Evolutionary conservation across 2,797 vertebrate genomes (phyloP), one percentile per base, ranked within the genome.

Genomic region (Argentina silus): DNA sequence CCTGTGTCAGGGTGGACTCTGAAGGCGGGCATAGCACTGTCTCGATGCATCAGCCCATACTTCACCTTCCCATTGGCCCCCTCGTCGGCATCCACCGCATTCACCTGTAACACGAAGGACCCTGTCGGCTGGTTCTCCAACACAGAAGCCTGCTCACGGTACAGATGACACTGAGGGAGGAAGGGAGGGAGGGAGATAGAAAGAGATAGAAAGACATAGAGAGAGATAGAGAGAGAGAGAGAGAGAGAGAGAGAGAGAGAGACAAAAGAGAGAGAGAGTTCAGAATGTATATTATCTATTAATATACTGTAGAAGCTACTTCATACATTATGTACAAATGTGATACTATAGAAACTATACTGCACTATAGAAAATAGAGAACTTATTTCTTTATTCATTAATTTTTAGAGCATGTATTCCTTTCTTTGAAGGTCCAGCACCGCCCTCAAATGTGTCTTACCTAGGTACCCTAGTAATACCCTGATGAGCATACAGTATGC

Each of bases 1-100:
- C 96, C 96, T 94, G 96, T 95, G 81, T 96, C 95, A 74, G 95
- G 94, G 78, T 97, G 93, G 75, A 97, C 95, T 84, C 87, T 95
- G 89, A 97, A 97, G 47, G 95, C 93, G 42, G 96, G 95, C 45
- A 94, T 86, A 67, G 92, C 87, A 77, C 94, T 95, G 91, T 95
- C 95, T 92, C 95, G 93, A 85, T 96, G 95, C 94, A 97, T 95
- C 90, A 97, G 89, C 83, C 96, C 94, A 14, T 97, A 97, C 87
- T 95, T 96, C 85, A 97, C 96, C 93, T 94, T 83, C 79, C 96
- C 96, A 86, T 96, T 97, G 84, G 91, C 91, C 83, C 96, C 96
- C 85, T 95, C 95, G 87, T 97, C 96, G 79, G 94, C 95, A 88
- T 97, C 96, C 84, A 90, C 91, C 1, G 96, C 96, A 78, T 96